Base-by-base conservation (phyloP, 2,888 invertebrate species). In the Dynastes tityus region DNA sequence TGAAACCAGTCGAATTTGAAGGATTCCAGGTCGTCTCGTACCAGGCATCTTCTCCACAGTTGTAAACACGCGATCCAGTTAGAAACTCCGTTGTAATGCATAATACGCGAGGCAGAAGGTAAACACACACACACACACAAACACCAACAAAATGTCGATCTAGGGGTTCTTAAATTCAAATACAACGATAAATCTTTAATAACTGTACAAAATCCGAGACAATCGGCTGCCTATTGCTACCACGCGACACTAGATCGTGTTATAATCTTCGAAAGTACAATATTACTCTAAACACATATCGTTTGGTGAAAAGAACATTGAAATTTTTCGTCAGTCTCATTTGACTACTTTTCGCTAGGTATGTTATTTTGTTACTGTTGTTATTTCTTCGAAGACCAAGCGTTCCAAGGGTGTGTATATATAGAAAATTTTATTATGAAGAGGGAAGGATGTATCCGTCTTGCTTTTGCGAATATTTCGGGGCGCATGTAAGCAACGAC, bases 1-100 rank as follows among this genome's bases (percentile, higher is more conserved):
- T 9, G 37, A 40, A 73, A 22, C 45, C 37, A 58, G 73, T 73
- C 73, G 58, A 73, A 58, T 73, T 58, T 58, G 73, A 73, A 40
- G 73, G 61, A 58, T 58, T 37, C 40, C 58, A 37, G 76, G 80
- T 80, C 81, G 79, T 77, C 74, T 78, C 78, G 83, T 82, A 61
- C 82, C 82, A 82, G 83, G 82, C 81, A 80, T 81, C 80, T 78
- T 79, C 76, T 76, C 65, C 74, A 37, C 11, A 65, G 40, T 58
- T 40, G 74, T 78, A 80, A 81, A 81, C 83, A 83, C 83, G 83
- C 83, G 68, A 83, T 80, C 81, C 79, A 78, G 29, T 58, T 40
- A 22, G 58, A 79, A 76, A 80, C 65, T 61, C 77, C 16, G 49
- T 32, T 53, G 67, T 16, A 76, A 37, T 63, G 77, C 76, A 22